Conservation (phyloP, 2,113 vertebrate genomes). For the Barnardius zonarius region DNA sequence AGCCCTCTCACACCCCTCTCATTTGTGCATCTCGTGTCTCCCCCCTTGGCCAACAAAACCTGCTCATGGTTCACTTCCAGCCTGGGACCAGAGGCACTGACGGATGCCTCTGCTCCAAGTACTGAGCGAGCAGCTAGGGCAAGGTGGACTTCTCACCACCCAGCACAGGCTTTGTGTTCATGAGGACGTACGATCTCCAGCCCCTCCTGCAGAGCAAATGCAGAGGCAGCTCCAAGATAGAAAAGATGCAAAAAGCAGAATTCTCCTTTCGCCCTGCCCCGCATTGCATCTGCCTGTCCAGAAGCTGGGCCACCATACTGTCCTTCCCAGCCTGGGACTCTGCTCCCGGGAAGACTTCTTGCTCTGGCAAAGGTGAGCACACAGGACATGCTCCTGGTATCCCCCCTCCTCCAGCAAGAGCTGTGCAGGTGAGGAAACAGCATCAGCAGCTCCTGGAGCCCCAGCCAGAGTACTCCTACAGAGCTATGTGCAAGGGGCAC, state of each 20-base stretch:
- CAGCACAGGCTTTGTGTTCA: neutral
- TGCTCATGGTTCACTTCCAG: rapidly evolving
- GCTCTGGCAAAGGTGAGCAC: neutral
- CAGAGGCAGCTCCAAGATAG: neutral
- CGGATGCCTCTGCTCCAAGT: neutral
- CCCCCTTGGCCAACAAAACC: neutral
- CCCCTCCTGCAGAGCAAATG: neutral
- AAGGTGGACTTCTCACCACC: neutral
- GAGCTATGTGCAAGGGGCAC: neutral
- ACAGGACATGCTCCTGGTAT: rapidly evolving
- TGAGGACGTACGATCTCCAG: rapidly evolving
- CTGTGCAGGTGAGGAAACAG: neutral
- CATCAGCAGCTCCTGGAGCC: neutral
- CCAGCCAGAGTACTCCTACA: neutral
- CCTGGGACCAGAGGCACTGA: neutral
- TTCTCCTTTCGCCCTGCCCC: neutral
- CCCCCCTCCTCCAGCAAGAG: neutral
- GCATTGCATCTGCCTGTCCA: neutral
- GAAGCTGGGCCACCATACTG: neutral
- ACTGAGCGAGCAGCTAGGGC: neutral
- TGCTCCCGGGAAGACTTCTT: neutral
- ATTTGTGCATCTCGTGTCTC: neutral
- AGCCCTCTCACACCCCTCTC: neutral
- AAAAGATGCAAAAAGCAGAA: neutral
- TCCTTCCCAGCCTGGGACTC: neutral